Conservation (phyloP, 2,888 invertebrate species). For the Griposia aprilina region DNA sequence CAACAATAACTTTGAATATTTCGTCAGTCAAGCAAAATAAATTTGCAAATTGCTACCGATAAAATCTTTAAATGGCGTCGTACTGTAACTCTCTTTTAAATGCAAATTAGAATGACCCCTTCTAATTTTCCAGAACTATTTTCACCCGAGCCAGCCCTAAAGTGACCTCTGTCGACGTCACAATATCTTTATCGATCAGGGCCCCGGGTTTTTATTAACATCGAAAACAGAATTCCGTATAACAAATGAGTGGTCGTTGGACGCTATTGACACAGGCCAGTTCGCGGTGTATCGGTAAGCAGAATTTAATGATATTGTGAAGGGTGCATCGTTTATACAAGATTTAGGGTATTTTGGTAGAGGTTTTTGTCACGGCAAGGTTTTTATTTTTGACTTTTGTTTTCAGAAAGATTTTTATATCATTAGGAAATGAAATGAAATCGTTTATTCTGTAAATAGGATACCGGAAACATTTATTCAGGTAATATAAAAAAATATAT, state of each 20-base stretch:
- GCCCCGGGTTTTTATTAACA: slow-evolving; percentile 72
- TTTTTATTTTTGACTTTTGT: slow-evolving; percentile 2
- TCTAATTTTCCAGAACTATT: not conserved
- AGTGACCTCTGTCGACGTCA: slow-evolving; percentile 67
- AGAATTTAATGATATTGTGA: slow-evolving; percentile 64
- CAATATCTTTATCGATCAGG: slow-evolving; percentile 69
- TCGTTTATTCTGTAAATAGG: not conserved
- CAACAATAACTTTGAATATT: not conserved
- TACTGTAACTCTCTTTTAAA: not conserved
- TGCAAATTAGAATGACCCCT: not conserved
- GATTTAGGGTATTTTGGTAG: slow-evolving; percentile 30
- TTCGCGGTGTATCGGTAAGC: slow-evolving; percentile 61
- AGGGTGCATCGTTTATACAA: slow-evolving; percentile 55
- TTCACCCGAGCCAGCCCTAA: slow-evolving; percentile 55
- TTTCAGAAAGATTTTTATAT: not conserved
- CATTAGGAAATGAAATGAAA: not conserved
- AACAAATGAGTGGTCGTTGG: slow-evolving; percentile 67
- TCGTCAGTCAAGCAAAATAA: not conserved
- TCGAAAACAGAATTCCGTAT: slow-evolving; percentile 70
- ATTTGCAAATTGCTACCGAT: not conserved
- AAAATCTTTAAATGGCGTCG: not conserved
- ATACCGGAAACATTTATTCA: no score
- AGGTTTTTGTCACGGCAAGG: not conserved
- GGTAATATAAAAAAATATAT: no score
- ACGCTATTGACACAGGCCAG: slow-evolving; percentile 66